Evolutionary conservation across 1,140 invertebrate species (phyloP).

Genomic region (Diuraphis noxia): DNA sequence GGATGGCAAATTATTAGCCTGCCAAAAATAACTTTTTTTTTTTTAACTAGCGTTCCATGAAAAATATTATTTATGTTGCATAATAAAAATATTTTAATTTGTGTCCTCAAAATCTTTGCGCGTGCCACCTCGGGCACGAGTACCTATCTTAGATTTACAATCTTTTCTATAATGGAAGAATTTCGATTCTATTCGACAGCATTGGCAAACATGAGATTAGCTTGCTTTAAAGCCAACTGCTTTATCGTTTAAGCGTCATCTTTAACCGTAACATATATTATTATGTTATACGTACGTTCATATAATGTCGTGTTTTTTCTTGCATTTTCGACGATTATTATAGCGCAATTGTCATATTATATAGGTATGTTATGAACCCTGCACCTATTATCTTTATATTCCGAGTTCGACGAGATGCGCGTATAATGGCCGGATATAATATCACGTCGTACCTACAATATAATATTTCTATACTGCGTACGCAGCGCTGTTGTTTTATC

Average conservation of each 20-base stretch:
- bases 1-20: no score
- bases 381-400: neutral
- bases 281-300: neutral
- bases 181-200: neutral
- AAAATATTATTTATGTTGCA: no score
- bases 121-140: no score
- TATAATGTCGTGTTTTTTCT: no score
- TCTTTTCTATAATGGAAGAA: no score
- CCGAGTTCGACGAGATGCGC: neutral
- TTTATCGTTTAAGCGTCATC: neutral
- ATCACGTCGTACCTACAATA: neutral
- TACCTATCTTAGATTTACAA: no score
- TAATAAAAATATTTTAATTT: no score
- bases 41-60: no score
- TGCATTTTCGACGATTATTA: neutral
- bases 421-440: neutral
- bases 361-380: no score
- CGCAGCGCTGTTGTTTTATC: neutral
- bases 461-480: neutral
- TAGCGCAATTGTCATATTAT: neutral
- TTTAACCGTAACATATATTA: neutral
- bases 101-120: no score
- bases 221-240: neutral
- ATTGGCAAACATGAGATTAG: neutral
- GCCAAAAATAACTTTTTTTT: no score